Evolutionary conservation across 2,888 invertebrate genomes (phyloP).

Genomic region (Bombylius discolor): DNA sequence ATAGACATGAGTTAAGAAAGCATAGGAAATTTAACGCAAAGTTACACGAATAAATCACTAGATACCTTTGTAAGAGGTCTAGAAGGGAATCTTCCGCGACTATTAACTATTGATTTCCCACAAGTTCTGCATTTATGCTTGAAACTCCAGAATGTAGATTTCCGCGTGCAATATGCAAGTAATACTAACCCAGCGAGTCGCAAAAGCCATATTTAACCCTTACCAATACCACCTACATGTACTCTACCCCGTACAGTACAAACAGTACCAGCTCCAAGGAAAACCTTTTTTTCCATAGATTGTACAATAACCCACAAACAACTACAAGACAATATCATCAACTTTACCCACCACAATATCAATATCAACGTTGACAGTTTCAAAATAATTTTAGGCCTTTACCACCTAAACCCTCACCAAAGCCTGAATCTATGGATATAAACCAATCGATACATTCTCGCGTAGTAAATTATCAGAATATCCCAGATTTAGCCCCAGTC

Average conservation of each 20-base stretch:
- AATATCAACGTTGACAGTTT: not conserved
- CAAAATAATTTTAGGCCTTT: not conserved
- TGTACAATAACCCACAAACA: not conserved
- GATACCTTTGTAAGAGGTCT: slow-evolving; percentile 17
- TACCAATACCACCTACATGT: not conserved
- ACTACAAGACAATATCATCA: no score
- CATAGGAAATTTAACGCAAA: slow-evolving; percentile 5
- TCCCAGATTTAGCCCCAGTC: not conserved
- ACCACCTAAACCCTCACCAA: slow-evolving; percentile 8
- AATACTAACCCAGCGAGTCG: not conserved
- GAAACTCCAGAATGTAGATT: no score
- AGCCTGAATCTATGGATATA: slow-evolving; percentile 12
- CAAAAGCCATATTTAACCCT: not conserved
- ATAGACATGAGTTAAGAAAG: slow-evolving; percentile 14
- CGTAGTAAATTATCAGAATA: slow-evolving; percentile 11
- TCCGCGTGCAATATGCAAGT: no score
- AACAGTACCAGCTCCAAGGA: not conserved
- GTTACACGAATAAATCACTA: slow-evolving; percentile 15
- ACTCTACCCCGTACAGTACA: not conserved
- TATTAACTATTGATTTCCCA: slow-evolving; percentile 1
- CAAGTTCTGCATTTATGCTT: not conserved
- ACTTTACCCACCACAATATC: not conserved
- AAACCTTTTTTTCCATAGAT: not conserved
- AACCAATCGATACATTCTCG: slow-evolving; percentile 7
- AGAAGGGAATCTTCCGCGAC: slow-evolving; percentile 10